Percentiles rank a stretch among this genome's conserved stretches.
Evolutionary conservation across 1,140 invertebrate species (phyloP).

Genomic region (Camponotus floridanus): DNA sequence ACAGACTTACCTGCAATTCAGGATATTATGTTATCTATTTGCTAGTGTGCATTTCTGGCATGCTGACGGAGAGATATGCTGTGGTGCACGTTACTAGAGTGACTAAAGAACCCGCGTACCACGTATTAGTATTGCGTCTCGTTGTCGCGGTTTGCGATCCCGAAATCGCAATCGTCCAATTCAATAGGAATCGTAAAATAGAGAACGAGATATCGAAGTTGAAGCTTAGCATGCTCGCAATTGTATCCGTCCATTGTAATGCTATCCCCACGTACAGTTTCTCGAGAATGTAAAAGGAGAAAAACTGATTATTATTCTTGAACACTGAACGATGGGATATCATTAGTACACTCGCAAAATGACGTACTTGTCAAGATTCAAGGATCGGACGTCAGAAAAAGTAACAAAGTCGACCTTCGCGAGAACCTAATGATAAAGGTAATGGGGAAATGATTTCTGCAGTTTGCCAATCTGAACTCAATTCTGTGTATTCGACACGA

Average conservation of each 20-base stretch:
- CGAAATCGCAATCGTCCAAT: slow-evolving; percentile 2
- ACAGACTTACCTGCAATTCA: slow-evolving; percentile 31
- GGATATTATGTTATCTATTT: slow-evolving; percentile 14
- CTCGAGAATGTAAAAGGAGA: slow-evolving; percentile 28
- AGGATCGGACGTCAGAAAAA: slow-evolving; percentile 18
- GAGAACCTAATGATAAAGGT: slow-evolving; percentile 5
- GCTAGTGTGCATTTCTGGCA: slow-evolving; percentile 49
- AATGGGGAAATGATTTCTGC: slow-evolving; percentile 12
- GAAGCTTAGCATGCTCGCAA: slow-evolving; percentile 42
- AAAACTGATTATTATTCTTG: slow-evolving; percentile 33
- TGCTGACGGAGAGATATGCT: slow-evolving; percentile 2
- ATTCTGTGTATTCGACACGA: neutral
- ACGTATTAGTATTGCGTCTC: slow-evolving; percentile 49
- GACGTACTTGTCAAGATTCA: slow-evolving; percentile 27
- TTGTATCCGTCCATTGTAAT: neutral
- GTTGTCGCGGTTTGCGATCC: neutral
- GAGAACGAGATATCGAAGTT: slow-evolving; percentile 32
- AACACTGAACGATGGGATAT: slow-evolving; percentile 28
- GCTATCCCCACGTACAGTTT: neutral
- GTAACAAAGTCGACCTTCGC: slow-evolving; percentile 11
- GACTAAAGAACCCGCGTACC: slow-evolving; percentile 41
- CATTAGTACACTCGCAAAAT: slow-evolving; percentile 29
- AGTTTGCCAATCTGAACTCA: slow-evolving; percentile 27
- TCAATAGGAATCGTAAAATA: neutral
- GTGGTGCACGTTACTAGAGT: slow-evolving; percentile 16